Percentiles rank a stretch among this genome's conserved stretches.
Conservation (phyloP, 2,888 invertebrate genomes). For the Andrena flavipes region DNA sequence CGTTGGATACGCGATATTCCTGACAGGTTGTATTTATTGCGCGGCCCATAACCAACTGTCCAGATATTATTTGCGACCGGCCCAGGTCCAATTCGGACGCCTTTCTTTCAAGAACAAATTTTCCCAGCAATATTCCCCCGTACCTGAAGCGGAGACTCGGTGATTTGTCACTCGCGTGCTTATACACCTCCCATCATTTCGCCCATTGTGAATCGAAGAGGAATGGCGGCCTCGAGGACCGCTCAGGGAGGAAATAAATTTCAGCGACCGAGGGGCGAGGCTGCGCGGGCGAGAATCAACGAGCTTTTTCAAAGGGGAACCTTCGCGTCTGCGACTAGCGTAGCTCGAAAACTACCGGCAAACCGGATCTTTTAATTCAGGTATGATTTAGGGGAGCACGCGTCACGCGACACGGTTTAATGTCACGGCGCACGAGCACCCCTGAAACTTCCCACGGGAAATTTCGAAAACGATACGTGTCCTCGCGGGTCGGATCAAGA, state of each 20-base stretch:
- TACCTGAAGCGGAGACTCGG: neutral
- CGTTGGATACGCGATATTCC: constrained; percentile 40
- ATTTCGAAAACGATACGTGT: constrained; percentile 28
- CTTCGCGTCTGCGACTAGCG: too few species aligned
- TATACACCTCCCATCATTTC: neutral
- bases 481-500: constrained; percentile 16
- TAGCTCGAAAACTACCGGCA: neutral
- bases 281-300: constrained; percentile 1
- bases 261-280: neutral
- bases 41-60: constrained; percentile 23
- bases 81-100: neutral
- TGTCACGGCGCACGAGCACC: neutral
- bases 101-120: constrained; percentile 10
- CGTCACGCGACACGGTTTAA: constrained; percentile 1
- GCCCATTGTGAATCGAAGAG: neutral
- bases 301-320: constrained; percentile 3
- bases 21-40: constrained; percentile 54
- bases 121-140: neutral
- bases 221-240: neutral
- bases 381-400: neutral
- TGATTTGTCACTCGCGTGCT: constrained; percentile 18
- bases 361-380: neutral
- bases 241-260: constrained; percentile 21
- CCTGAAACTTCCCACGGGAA: constrained; percentile 44
- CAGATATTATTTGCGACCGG: constrained; percentile 7